phyloP scores from a whole-genome alignment of 2,888 invertebrate genomes.

The Leptopilina myrica region DNA sequence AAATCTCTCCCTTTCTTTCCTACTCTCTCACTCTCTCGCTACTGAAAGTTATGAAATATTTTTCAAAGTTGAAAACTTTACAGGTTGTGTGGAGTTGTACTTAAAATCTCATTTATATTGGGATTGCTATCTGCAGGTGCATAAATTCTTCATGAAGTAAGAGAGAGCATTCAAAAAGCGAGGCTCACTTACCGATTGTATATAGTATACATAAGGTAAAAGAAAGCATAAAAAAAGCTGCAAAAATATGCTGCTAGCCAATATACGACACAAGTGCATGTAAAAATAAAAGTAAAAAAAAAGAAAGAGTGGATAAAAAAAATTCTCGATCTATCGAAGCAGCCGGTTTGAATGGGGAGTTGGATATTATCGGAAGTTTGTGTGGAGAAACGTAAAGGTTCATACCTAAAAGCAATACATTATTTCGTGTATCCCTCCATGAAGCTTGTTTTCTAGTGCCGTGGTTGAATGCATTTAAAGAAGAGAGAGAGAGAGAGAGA shows the following conservation, averaged over 20 bases:
- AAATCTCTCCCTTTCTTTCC: not conserved
- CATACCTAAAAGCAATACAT: conserved; percentile 38
- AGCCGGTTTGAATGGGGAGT: conserved; percentile 32
- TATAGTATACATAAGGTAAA: conserved; percentile 16
- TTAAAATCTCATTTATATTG: conserved; percentile 74
- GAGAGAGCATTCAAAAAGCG: conserved; percentile 46
- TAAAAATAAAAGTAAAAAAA: conserved; percentile 24
- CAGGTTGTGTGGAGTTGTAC: conserved; percentile 56
- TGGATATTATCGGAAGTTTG: conserved; percentile 45
- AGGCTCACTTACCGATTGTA: conserved; percentile 53
- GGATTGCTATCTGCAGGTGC: conserved; percentile 67
- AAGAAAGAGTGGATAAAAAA: not conserved
- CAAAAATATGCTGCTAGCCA: not conserved
- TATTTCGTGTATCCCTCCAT: conserved; percentile 22
- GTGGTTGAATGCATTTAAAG: conserved; percentile 40
- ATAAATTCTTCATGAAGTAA: conserved; percentile 66
- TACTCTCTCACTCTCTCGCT: not conserved
- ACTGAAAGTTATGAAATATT: not conserved
- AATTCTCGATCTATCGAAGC: conserved; percentile 19
- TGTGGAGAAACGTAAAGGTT: conserved; percentile 24
- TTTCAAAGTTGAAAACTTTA: conserved; percentile 6
- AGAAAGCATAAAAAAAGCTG: conserved; percentile 22
- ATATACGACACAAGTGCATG: conserved; percentile 29
- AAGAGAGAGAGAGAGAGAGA: not conserved
- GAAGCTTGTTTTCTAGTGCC: conserved; percentile 40